These are phyloP conservation scores for Drosophila greeni DNA, from an alignment of 2,888 invertebrate genomes.

Conservation along the genomic window DNA sequence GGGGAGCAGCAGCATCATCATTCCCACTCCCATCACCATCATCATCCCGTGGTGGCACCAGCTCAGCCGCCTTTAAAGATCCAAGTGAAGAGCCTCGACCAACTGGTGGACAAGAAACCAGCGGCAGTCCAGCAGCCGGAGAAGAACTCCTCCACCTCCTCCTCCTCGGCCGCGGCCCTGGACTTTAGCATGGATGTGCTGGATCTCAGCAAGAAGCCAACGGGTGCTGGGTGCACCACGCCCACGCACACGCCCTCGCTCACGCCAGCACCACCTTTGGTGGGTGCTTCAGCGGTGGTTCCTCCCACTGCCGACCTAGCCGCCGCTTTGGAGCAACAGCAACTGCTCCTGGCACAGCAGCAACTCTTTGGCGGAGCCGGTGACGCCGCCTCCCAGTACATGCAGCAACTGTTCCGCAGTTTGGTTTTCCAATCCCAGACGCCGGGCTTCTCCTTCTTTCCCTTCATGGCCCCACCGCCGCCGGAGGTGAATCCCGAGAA, in stretches of 20 bases:
- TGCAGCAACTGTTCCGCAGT: constrained; percentile 83
- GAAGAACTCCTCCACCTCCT: constrained; percentile 19
- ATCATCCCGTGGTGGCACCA: constrained; percentile 74
- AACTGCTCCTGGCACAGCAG: constrained; percentile 83
- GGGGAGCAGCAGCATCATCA: constrained; percentile 45
- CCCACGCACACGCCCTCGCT: neutral
- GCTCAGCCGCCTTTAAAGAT: constrained; percentile 81
- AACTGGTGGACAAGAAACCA: constrained; percentile 79
- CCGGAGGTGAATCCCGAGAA: constrained; percentile 77
- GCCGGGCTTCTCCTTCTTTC: constrained; percentile 81
- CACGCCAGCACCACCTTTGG: neutral
- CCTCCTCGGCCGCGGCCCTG: constrained; percentile 67
- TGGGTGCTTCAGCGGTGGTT: neutral
- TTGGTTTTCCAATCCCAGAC: constrained; percentile 81
- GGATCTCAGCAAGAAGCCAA: constrained; percentile 89
- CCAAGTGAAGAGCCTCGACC: constrained; percentile 83
- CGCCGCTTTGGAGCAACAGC: constrained; percentile 41
- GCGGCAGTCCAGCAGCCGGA: constrained; percentile 3
- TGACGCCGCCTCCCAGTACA: constrained; percentile 76
- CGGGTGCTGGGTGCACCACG: constrained; percentile 6
- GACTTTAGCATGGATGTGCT: constrained; percentile 89
- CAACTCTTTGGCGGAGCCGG: constrained; percentile 81
- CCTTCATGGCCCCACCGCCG: constrained; percentile 56
- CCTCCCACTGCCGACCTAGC: constrained; percentile 27
- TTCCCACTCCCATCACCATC: neutral